These are phyloP conservation scores for Watersipora subatra DNA, from an alignment of 1,140 invertebrate genomes.

Conservation along the genomic window DNA sequence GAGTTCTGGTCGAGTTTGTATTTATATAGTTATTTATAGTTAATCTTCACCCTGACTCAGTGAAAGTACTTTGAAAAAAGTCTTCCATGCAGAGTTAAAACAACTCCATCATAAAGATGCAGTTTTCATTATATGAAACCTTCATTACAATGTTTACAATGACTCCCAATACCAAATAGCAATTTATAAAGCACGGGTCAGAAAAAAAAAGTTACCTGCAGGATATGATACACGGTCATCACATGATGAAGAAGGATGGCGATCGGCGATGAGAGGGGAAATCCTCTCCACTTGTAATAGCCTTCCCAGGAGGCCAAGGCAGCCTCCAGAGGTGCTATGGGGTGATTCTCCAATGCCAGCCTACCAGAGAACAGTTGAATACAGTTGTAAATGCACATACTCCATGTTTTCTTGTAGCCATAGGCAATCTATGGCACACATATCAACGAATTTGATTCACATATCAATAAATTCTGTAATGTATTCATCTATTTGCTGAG, in stretches of 20 bases:
- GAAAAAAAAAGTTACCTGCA: neutral
- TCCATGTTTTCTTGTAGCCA: neutral
- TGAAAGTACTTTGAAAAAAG: neutral
- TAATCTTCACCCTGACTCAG: too few relatives aligned
- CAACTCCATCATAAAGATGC: neutral
- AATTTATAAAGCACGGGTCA: neutral
- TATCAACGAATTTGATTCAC: neutral
- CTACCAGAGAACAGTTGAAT: neutral
- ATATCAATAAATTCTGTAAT: neutral
- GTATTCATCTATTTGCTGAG: neutral
- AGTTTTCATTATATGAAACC: neutral
- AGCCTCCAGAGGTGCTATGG: neutral
- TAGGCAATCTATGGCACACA: neutral
- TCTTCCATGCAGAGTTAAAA: neutral
- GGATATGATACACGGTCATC: neutral
- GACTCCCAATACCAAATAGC: neutral
- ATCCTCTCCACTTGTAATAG: slow-evolving; percentile 1
- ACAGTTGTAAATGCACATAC: neutral
- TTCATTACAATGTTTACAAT: neutral
- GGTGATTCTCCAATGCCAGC: neutral
- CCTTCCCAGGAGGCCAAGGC: neutral
- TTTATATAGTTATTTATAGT: too few relatives aligned
- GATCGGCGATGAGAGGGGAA: neutral
- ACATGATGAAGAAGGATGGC: neutral
- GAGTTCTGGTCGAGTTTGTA: too few relatives aligned